These are phyloP conservation scores for Triplophysa rosa DNA, from an alignment of 2,113 vertebrate genomes.

Conservation along the genomic window DNA sequence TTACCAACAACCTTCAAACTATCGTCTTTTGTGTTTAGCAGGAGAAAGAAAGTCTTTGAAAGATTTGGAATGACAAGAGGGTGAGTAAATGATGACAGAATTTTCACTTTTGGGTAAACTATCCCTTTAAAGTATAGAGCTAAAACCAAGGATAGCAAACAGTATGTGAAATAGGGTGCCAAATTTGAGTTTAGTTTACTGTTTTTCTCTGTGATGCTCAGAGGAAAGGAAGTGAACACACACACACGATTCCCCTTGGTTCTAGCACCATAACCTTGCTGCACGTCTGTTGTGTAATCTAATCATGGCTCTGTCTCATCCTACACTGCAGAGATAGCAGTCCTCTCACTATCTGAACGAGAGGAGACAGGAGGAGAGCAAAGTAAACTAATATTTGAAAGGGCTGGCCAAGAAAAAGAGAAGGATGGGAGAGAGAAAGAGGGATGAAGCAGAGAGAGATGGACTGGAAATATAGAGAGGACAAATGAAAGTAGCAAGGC, in stretches of 20 bases:
- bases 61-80: too few relatives aligned
- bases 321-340: constrained; percentile 33
- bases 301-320: constrained; percentile 46
- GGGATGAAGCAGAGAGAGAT: constrained; percentile 8
- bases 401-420: background rate
- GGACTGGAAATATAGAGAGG: background rate
- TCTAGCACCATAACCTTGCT: constrained; percentile 32
- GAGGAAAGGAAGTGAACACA: background rate
- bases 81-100: too few relatives aligned
- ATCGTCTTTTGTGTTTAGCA: too few relatives aligned
- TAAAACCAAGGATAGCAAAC: too few relatives aligned
- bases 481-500: background rate
- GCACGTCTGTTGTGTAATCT: constrained; percentile 38
- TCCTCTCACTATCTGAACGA: constrained; percentile 2
- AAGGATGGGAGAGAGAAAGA: constrained; percentile 1
- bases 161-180: background rate
- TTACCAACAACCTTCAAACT: too few relatives aligned
- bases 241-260: background rate
- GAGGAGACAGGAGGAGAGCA: constrained; percentile 12
- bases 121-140: too few relatives aligned
- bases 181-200: background rate
- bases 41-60: too few relatives aligned
- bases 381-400: background rate
- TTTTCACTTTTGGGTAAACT: too few relatives aligned
- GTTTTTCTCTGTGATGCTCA: background rate